phyloP scores from a whole-genome alignment of 2,888 invertebrate species.

The Asteroscopus sphinx region DNA sequence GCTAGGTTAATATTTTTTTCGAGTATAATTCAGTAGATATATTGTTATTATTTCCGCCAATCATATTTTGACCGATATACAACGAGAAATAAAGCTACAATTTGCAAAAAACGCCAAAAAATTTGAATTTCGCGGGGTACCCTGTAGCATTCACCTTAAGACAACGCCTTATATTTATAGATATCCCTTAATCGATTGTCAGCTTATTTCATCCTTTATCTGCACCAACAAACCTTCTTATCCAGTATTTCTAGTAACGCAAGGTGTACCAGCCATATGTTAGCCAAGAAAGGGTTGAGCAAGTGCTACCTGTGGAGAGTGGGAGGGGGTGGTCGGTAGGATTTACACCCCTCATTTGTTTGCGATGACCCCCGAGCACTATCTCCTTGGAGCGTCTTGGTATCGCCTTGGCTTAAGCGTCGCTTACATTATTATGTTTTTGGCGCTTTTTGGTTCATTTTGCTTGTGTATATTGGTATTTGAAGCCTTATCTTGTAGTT shows the following conservation, averaged over 20 bases:
- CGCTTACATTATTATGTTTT: slow-evolving; percentile 70
- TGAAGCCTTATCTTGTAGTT: too few species aligned
- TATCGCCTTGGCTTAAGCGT: slow-evolving; percentile 78
- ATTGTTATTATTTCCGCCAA: too few species aligned
- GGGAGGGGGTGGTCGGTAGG: slow-evolving; percentile 76
- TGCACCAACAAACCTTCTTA: slow-evolving; percentile 20
- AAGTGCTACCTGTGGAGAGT: slow-evolving; percentile 79
- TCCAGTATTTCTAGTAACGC: slow-evolving; percentile 52
- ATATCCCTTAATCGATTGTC: too few species aligned
- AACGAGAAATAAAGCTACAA: too few species aligned
- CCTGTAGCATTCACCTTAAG: too few species aligned
- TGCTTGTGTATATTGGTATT: slow-evolving; percentile 31
- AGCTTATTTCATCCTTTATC: too few species aligned
- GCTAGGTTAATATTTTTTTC: too few species aligned
- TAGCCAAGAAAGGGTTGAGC: slow-evolving; percentile 88
- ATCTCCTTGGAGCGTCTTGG: slow-evolving; percentile 78
- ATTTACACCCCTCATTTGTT: slow-evolving; percentile 92
- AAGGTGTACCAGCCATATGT: slow-evolving; percentile 77
- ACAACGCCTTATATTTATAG: too few species aligned
- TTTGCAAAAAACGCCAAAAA: too few species aligned
- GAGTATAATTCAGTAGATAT: too few species aligned
- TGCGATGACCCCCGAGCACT: slow-evolving; percentile 91
- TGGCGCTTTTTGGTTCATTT: slow-evolving; percentile 50
- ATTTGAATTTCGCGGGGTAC: too few species aligned
- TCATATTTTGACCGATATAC: too few species aligned